A percentile compares a stretch with the other conserved stretches of the same genome.
phyloP scores from a whole-genome alignment of 2,113 vertebrate genomes.

The Synchiropus splendidus region DNA sequence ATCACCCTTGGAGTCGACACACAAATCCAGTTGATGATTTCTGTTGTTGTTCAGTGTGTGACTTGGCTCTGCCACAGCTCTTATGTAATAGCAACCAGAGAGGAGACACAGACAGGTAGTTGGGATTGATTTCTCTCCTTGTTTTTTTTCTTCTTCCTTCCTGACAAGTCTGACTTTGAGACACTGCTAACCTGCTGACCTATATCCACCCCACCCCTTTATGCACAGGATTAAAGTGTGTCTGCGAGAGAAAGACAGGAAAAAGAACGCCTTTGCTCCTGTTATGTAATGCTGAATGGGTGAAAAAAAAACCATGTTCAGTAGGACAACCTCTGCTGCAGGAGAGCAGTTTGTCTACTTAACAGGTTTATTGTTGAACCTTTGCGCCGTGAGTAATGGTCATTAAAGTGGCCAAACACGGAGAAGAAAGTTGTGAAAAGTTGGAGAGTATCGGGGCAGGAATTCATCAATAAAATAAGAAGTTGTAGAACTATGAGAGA shows the following conservation, averaged over 20 bases:
- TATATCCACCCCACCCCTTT: slow-evolving; percentile 64
- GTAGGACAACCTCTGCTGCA: slow-evolving; percentile 37
- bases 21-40: too few species aligned
- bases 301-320: slow-evolving; percentile 43
- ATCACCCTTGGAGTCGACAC: too few species aligned
- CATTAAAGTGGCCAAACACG: too few species aligned
- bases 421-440: too few species aligned
- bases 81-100: slow-evolving; percentile 62
- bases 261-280: slow-evolving; percentile 48
- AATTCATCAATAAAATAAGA: too few species aligned
- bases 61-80: slow-evolving; percentile 51
- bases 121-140: slow-evolving; percentile 42
- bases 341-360: too few species aligned
- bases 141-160: slow-evolving; percentile 1
- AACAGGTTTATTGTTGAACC: too few species aligned
- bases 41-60: slow-evolving; percentile 21
- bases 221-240: slow-evolving; percentile 58
- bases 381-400: too few species aligned
- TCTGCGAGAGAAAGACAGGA: slow-evolving; percentile 55
- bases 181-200: slow-evolving; percentile 74
- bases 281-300: slow-evolving; percentile 71
- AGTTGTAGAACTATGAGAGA: too few species aligned
- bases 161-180: slow-evolving; percentile 56
- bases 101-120: slow-evolving; percentile 51
- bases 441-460: too few species aligned